Base-by-base conservation (phyloP, 2,113 vertebrate species). In the Microtus montanus region DNA sequence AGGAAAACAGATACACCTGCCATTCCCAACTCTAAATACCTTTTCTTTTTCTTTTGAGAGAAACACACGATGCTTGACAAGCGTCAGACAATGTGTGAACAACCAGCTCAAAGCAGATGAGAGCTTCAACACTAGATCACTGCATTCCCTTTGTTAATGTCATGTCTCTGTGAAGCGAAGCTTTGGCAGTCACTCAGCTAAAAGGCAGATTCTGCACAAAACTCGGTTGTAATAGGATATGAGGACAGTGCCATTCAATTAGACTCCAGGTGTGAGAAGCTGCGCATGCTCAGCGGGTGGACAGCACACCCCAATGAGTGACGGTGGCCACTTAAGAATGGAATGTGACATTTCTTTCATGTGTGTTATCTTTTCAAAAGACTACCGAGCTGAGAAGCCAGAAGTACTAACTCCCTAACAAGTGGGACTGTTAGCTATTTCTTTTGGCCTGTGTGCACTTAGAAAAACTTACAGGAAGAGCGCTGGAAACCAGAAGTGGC, bases 41-140 rank as follows among this genome's bases (percentile, higher is more conserved):
- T 94, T 80, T 78, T 49, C 66, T 38, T 63, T 88, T 73, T 92
- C 71, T 41, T 44, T 52, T 52, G 30, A 89, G 86, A 54, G 89
- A 96, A 96, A 68, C 33, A 73, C 35, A 78, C 61, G 74, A 66
- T 88, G 74, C 63, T 95, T 96, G 92, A 89, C 41, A 82, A 86
- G 93, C 92, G 66, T 91, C 84, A 79, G 89, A 93, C 86, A 61
- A 52, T 38, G 41, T 9, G 28, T 41, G 64, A 94, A 68, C 33
- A 83, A n/a, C 68, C 63, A 77, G 47, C 68, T 88, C 85, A 79
- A 64, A 92, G 68, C 58, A 54, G 19, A 83, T 93, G 75, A 88
- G 83, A 95, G 78, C 54, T 86, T 94, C 86, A 70, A 47, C 7
- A 28, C 61, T 35, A 49, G 66, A 87, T 86, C 7, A 19, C 63